Percentiles rank a stretch among this genome's conserved stretches.
Conservation (phyloP, 2,888 invertebrate genomes). For the Drosophila prostipennis region DNA sequence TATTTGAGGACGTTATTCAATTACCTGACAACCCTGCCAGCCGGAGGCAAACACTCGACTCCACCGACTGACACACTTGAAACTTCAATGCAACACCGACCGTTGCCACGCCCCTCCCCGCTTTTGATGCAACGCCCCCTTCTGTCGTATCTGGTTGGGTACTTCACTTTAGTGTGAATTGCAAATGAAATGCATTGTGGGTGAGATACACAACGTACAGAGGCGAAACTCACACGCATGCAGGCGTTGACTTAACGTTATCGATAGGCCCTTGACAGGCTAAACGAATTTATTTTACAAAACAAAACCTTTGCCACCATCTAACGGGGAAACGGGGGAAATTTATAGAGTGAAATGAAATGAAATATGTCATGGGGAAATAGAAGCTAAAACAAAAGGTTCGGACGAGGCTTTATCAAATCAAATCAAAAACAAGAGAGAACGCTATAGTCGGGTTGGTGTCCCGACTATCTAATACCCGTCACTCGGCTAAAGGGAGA, state of each 20-base stretch:
- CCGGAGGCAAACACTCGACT: conserved; percentile 29
- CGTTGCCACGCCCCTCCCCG: conserved; percentile 6
- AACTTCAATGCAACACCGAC: conserved; percentile 42
- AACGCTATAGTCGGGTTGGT: too few relatives aligned
- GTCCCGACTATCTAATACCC: too few relatives aligned
- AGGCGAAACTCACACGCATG: conserved; percentile 7
- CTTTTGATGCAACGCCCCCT: neutral
- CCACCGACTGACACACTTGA: conserved; percentile 51
- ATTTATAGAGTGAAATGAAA: conserved; percentile 27
- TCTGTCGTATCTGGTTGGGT: conserved; percentile 54
- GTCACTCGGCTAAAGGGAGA: too few relatives aligned
- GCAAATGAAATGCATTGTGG: conserved; percentile 46
- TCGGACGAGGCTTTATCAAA: too few relatives aligned
- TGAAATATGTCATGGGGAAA: conserved; percentile 21
- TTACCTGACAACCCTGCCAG: conserved; percentile 41
- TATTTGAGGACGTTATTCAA: conserved; percentile 38
- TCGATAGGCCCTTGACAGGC: conserved; percentile 50
- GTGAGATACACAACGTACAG: neutral
- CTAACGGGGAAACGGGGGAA: conserved; percentile 6
- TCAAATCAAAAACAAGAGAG: too few relatives aligned
- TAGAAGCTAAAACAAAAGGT: neutral
- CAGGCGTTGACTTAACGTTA: conserved; percentile 52
- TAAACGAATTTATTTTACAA: conserved; percentile 44
- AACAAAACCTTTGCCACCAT: conserved; percentile 43
- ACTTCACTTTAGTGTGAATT: conserved; percentile 61